These are phyloP conservation scores for Verasper variegatus DNA, from an alignment of 2,113 vertebrate species.

Conservation along the genomic window DNA sequence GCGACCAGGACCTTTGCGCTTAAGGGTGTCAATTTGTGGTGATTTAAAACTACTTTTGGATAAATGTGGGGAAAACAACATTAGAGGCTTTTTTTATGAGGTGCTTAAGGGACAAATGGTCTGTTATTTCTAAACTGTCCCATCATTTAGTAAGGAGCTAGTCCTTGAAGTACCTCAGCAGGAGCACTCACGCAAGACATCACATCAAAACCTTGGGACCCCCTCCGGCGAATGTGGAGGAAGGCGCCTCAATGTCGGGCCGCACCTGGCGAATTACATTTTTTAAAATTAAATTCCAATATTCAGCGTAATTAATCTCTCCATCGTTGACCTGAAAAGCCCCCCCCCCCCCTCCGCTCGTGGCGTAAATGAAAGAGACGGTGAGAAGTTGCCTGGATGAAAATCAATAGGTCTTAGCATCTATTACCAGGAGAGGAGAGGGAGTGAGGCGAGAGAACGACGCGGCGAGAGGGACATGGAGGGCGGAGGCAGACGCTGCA, in stretches of 20 bases:
- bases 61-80: slow-evolving; percentile 69
- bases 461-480: not conserved
- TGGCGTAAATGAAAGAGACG: slow-evolving; percentile 49
- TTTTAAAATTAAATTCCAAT: slow-evolving; percentile 44
- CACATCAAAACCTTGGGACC: slow-evolving; percentile 3
- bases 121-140: slow-evolving; percentile 54
- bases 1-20: slow-evolving; percentile 39
- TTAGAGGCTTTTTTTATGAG: slow-evolving; percentile 63
- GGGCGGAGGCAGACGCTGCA: not conserved
- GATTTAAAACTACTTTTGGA: slow-evolving; percentile 72
- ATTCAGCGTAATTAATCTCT: slow-evolving; percentile 44
- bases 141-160: slow-evolving; percentile 45
- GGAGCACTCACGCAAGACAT: slow-evolving; percentile 25
- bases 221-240: not conserved
- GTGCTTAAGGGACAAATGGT: slow-evolving; percentile 64
- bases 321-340: slow-evolving; percentile 20
- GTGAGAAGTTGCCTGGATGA: slow-evolving; percentile 45
- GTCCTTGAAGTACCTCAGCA: slow-evolving; percentile 53
- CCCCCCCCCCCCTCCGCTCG: slow-evolving; percentile 1
- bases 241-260: slow-evolving; percentile 33
- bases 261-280: slow-evolving; percentile 26
- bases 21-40: slow-evolving; percentile 63
- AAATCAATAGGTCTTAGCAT: slow-evolving; percentile 74
- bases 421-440: slow-evolving; percentile 64
- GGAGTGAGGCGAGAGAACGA: slow-evolving; percentile 28